phyloP scores from a whole-genome alignment of 2,113 vertebrate species.

The Periophthalmodon schlosseri region DNA sequence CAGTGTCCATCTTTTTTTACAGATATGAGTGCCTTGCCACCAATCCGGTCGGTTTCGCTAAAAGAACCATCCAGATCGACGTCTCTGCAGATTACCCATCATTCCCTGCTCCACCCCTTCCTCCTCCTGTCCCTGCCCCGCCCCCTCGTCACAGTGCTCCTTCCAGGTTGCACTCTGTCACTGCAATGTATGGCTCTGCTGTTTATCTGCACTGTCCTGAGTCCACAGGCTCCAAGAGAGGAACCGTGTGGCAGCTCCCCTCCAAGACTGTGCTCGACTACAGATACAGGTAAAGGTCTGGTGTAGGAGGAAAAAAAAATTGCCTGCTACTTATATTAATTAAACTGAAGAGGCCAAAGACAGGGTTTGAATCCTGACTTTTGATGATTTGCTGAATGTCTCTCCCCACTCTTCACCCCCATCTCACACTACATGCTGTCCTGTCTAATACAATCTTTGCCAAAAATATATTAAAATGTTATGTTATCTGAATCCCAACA shows the following conservation, averaged over 20 bases:
- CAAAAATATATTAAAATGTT: too few relatives aligned
- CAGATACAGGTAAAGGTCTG: constrained; percentile 67
- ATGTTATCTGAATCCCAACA: too few relatives aligned
- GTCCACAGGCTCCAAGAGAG: constrained; percentile 63
- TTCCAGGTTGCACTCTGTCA: constrained; percentile 70
- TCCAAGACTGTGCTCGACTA: constrained; percentile 75
- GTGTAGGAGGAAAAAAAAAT: too few relatives aligned
- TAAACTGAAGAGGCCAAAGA: too few relatives aligned
- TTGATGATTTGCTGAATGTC: too few relatives aligned
- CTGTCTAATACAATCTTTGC: too few relatives aligned
- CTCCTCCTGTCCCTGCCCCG: constrained; percentile 36
- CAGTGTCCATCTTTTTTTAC: neutral
- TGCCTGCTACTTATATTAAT: too few relatives aligned
- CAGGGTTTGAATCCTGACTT: too few relatives aligned
- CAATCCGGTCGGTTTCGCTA: constrained; percentile 73
- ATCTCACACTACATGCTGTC: too few relatives aligned
- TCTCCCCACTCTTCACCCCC: too few relatives aligned
- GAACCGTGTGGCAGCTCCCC: constrained; percentile 77
- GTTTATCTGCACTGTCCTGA: constrained; percentile 80
- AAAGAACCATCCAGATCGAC: constrained; percentile 68
- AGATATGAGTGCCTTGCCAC: constrained; percentile 75
- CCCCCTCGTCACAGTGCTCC: constrained; percentile 35
- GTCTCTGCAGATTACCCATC: constrained; percentile 54
- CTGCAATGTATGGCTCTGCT: constrained; percentile 78
- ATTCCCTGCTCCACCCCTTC: constrained; percentile 17